Percentiles rank a stretch among this genome's conserved stretches.
Evolutionary conservation across 2,113 vertebrate species (phyloP).

Genomic region (Leptobrachium ailaonicum): DNA sequence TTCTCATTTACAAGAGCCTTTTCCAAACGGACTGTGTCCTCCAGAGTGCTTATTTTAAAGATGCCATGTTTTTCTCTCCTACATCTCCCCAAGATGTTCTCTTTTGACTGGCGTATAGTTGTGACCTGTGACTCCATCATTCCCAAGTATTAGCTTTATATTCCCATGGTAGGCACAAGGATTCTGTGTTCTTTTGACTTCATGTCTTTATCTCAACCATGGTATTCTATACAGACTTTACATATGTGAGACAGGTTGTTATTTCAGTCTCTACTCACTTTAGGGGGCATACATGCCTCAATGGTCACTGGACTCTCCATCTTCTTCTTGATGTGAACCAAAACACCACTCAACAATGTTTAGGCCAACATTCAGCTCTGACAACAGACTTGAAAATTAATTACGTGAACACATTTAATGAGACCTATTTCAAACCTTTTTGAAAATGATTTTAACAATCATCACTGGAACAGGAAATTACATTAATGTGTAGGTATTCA

Average conservation of each 20-base stretch:
- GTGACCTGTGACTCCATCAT: neutral
- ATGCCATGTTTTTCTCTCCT: neutral
- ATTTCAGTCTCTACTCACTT: neutral
- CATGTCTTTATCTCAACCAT: neutral
- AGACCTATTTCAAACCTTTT: no score
- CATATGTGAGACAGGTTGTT: neutral
- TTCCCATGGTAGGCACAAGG: neutral
- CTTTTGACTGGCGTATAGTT: conserved; percentile 1
- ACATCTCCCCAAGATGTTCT: neutral
- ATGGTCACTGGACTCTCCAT: no score
- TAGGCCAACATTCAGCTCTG: no score
- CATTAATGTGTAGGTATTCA: no score
- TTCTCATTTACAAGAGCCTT: conserved; percentile 13
- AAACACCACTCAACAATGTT: no score
- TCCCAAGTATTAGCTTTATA: neutral
- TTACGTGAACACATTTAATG: no score
- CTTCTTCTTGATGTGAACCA: no score
- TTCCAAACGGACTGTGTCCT: conserved; percentile 6
- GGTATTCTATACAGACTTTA: neutral
- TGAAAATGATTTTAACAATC: no score
- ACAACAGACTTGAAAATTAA: no score
- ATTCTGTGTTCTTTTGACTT: neutral
- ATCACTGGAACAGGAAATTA: no score
- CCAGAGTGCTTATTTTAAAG: neutral
- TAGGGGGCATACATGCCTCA: neutral